phyloP scores from a whole-genome alignment of 2,888 invertebrate genomes.

The Cinara cedri region DNA sequence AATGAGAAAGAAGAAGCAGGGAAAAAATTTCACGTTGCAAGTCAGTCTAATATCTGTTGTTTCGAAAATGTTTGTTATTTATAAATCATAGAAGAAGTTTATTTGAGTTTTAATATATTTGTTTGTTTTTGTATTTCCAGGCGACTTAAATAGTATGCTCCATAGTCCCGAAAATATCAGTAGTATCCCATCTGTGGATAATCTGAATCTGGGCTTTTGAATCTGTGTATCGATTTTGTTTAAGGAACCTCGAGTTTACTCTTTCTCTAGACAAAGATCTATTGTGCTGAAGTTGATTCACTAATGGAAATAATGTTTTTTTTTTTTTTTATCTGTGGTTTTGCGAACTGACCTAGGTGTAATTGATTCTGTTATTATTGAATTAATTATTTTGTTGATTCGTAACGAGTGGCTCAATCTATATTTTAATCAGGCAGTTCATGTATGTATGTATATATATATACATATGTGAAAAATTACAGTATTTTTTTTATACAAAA shows the following conservation, averaged over 20 bases:
- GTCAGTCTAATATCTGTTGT: conserved; percentile 53
- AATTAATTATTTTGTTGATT: conserved; percentile 2
- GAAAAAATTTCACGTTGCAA: conserved; percentile 42
- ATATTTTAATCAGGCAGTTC: background rate
- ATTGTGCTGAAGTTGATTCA: conserved; percentile 11
- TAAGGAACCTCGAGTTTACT: conserved; percentile 26
- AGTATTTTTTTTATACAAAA: background rate
- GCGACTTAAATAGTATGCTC: conserved; percentile 29
- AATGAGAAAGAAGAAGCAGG: conserved; percentile 72
- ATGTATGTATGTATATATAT: background rate
- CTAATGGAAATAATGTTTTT: conserved; percentile 19
- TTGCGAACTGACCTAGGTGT: conserved; percentile 7
- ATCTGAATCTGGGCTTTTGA: conserved; percentile 35
- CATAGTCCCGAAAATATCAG: conserved; percentile 37
- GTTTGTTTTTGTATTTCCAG: conserved; percentile 30
- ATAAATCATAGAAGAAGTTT: conserved; percentile 29
- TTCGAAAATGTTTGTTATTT: conserved; percentile 49
- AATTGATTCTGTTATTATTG: conserved; percentile 27
- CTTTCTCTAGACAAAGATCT: conserved; percentile 10
- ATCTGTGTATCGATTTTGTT: conserved; percentile 48
- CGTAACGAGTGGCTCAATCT: conserved; percentile 17
- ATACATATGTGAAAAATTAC: conserved; percentile 12
- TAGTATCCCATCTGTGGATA: conserved; percentile 10
- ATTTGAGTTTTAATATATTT: conserved; percentile 24
- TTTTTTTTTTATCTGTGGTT: conserved; percentile 28